Evolutionary conservation across 2,113 vertebrate genomes (phyloP).

Genomic region (Ictalurus furcatus): DNA sequence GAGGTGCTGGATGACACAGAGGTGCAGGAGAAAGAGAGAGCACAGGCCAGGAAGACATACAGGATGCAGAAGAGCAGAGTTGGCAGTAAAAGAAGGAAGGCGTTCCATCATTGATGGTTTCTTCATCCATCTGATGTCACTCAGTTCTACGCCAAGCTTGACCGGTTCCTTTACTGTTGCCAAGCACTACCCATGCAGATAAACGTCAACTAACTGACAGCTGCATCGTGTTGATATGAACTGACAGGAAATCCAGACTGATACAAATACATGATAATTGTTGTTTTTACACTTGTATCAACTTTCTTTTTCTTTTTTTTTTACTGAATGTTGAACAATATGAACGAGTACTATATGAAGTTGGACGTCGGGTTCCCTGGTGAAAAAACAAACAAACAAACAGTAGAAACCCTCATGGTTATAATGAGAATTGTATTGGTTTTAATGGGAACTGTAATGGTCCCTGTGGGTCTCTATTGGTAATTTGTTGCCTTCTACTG

Average conservation of each 20-base stretch:
- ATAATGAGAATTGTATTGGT: too few relatives aligned
- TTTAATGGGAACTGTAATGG: too few relatives aligned
- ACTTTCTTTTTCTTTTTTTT: background rate
- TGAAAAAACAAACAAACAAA: too few relatives aligned
- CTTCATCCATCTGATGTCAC: background rate
- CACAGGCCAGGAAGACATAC: constrained; percentile 71
- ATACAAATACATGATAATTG: background rate
- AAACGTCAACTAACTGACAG: background rate
- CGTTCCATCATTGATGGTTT: constrained; percentile 52
- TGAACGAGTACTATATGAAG: background rate
- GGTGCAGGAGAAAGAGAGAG: constrained; percentile 68
- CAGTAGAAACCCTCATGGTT: too few relatives aligned
- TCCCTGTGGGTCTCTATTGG: too few relatives aligned
- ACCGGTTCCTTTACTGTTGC: background rate
- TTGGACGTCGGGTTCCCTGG: background rate
- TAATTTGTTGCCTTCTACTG: too few relatives aligned
- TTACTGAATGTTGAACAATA: background rate
- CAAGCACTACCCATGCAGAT: background rate
- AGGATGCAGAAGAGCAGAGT: constrained; percentile 59
- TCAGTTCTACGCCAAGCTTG: background rate
- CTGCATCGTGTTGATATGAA: too few relatives aligned
- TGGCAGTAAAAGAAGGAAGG: constrained; percentile 60
- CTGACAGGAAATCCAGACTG: background rate
- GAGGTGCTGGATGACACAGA: constrained; percentile 76
- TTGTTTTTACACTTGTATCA: background rate